These are phyloP conservation scores for Peribatodes rhomboidaria DNA, from an alignment of 2,888 invertebrate species.

Conservation along the genomic window DNA sequence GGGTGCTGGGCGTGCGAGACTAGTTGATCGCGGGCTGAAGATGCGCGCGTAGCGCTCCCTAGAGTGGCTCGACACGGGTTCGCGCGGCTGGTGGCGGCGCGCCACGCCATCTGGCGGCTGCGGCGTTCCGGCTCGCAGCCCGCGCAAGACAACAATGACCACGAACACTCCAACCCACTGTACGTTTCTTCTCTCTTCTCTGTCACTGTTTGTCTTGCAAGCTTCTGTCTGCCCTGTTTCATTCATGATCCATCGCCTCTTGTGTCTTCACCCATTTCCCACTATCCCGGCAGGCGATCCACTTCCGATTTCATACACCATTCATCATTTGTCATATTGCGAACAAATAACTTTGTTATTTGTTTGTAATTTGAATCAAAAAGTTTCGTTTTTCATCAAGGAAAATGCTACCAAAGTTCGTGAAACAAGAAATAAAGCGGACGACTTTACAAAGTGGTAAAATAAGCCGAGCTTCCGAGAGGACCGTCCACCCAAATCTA, in stretches of 20 bases:
- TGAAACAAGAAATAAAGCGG: slow-evolving; percentile 52
- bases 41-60: slow-evolving; percentile 79
- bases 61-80: slow-evolving; percentile 90
- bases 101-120: slow-evolving; percentile 90
- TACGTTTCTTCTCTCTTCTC: slow-evolving; percentile 81
- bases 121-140: slow-evolving; percentile 86
- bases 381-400: slow-evolving; percentile 26
- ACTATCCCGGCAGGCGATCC: background rate
- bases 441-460: slow-evolving; percentile 54
- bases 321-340: slow-evolving; percentile 1
- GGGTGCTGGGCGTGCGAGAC: slow-evolving; percentile 54
- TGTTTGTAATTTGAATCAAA: slow-evolving; percentile 11
- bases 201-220: slow-evolving; percentile 61
- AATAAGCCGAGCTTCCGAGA: slow-evolving; percentile 57
- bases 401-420: slow-evolving; percentile 32
- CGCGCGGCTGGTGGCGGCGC: slow-evolving; percentile 90
- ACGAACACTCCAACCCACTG: slow-evolving; percentile 85
- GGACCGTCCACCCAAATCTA: slow-evolving; percentile 63
- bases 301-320: slow-evolving; percentile 3
- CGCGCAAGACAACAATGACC: slow-evolving; percentile 81
- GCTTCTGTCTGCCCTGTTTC: slow-evolving; percentile 54
- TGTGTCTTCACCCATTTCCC: slow-evolving; percentile 8
- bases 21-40: slow-evolving; percentile 72
- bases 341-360: slow-evolving; percentile 10
- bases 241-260: slow-evolving; percentile 46